Evolutionary conservation across 2,888 invertebrate genomes (phyloP), one percentile per base, ranked within the genome.

Genomic region (Hedychridium roseum): DNA sequence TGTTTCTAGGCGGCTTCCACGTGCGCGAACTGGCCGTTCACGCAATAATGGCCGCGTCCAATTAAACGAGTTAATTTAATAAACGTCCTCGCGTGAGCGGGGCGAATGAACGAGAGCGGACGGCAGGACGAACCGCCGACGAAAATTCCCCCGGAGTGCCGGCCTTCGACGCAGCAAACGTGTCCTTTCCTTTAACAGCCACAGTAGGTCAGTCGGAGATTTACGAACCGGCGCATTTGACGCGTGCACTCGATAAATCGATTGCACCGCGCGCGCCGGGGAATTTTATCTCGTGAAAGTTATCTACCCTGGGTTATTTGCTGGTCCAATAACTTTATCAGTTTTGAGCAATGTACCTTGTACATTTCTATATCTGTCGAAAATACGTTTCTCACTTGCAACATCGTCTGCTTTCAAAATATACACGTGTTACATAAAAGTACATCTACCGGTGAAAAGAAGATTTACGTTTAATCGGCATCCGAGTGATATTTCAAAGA

Each of bases 31-130:
- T 31, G 40, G 34, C n/a, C n/a, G 35, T 35, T 39, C 43, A 38
- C 40, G 47, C 52, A 62, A 59, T 59, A 62, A 59, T 59, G 61
- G 43, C 49, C 45, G 65, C 47, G 50, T 53, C 57, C 69, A 69
- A 71, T 69, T 71, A 67, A 69, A 66, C 63, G 66, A 60, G 62
- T 68, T 71, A 71, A 70, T 69, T 69, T 61, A 66, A 71, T 69
- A 63, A 70, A 60, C 65, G 50, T 54, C 40, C 51, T 47, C 50
- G 55, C 41, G 37, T 38, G 60, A 57, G 9, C 50, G 35, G 31
- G 43, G 35, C 55, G 41, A 18, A 16, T 15, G 37, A 45, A 16
- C 14, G 21, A 28, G 15, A 34, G n/a, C 16, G 36, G 43, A 42
- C 39, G n/a, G 30, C 40, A 18, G 31, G 31, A 30, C 35, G 15